These are phyloP conservation scores for Enteromius anoplus DNA, from an alignment of 2,797 vertebrate species.

Conservation along the genomic window DNA sequence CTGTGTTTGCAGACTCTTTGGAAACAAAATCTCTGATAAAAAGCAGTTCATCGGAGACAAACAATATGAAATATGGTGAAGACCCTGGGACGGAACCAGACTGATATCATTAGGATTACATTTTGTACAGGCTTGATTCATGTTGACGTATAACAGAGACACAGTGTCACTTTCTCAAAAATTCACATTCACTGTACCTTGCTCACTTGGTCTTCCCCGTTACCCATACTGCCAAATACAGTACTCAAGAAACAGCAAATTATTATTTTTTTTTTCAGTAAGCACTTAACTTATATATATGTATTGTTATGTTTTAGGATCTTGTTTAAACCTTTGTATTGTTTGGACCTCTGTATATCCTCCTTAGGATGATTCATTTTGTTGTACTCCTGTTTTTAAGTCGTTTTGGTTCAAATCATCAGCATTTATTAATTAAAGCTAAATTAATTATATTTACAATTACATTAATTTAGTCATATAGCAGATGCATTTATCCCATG, in stretches of 20 bases:
- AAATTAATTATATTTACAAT: not conserved
- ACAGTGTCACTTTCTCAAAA: not conserved
- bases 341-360: too few species aligned
- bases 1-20: slow-evolving; percentile 59
- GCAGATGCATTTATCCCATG: too few species aligned
- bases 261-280: too few species aligned
- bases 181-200: too few species aligned
- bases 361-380: not conserved
- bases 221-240: not conserved
- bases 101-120: not conserved
- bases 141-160: not conserved
- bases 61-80: slow-evolving; percentile 62
- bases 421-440: too few species aligned
- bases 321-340: too few species aligned
- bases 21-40: slow-evolving; percentile 58
- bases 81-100: not conserved
- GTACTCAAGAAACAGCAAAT: too few species aligned
- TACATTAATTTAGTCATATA: too few species aligned
- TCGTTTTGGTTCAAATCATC: not conserved
- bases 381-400: not conserved
- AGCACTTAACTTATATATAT: not conserved
- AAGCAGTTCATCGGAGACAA: slow-evolving; percentile 36
- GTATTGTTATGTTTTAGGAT: not conserved
- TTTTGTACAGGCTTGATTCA: not conserved
- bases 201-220: too few species aligned